Evolutionary conservation across 30 jellyfish, hydroid and myxozoan genomes (phyloP).

Genomic region (Hydra vulgaris): DNA sequence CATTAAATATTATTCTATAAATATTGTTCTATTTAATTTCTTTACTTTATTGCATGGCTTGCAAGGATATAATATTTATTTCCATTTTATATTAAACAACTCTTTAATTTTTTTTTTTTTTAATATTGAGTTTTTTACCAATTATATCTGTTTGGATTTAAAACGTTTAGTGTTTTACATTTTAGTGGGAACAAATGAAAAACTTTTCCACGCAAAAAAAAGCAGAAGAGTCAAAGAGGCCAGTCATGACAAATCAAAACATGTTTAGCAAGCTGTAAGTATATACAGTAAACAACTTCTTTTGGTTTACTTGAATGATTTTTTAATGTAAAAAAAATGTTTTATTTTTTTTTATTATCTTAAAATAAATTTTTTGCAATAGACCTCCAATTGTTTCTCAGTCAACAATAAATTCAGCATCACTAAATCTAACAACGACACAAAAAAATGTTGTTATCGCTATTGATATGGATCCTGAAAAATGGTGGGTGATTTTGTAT

Average conservation of each 20-base stretch:
- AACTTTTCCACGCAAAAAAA: neutral
- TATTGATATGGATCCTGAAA: conserved; percentile 33
- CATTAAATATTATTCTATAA: too few relatives aligned
- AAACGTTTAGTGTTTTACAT: too few relatives aligned
- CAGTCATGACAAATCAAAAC: neutral
- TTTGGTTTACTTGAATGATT: too few relatives aligned
- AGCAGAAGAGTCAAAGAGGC: neutral
- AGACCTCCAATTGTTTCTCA: neutral
- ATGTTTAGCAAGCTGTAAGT: neutral
- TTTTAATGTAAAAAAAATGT: neutral
- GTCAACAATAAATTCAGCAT: neutral
- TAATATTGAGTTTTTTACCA: too few relatives aligned
- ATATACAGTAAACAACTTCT: too few relatives aligned
- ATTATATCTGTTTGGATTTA: too few relatives aligned
- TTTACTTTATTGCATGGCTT: too few relatives aligned
- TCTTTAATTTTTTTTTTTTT: too few relatives aligned
- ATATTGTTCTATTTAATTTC: too few relatives aligned
- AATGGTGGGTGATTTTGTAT: conserved; percentile 5
- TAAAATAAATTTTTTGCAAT: neutral
- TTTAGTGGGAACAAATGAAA: neutral
- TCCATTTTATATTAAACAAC: too few relatives aligned
- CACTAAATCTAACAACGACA: neutral
- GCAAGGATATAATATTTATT: too few relatives aligned
- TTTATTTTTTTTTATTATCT: neutral
- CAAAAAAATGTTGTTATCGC: conserved; percentile 22